Percentiles rank a stretch among this genome's conserved stretches.
Conservation (phyloP, 2,888 invertebrate species). For the Andrena bicolor region DNA sequence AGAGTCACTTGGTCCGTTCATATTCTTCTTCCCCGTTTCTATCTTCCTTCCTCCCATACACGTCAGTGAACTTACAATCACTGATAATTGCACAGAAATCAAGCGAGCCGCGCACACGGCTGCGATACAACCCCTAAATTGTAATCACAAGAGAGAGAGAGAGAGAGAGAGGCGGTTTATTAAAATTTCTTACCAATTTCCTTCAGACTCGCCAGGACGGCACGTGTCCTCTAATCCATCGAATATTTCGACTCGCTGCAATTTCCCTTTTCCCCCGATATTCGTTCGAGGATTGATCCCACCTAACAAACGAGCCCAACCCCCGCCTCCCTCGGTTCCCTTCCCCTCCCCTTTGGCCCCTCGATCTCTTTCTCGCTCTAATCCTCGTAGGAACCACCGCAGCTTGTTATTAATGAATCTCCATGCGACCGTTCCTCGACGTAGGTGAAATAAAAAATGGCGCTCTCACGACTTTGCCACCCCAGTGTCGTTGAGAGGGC, state of each 20-base stretch:
- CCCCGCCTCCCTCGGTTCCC: not conserved
- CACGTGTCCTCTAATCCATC: constrained; percentile 66
- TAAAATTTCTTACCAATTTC: constrained; percentile 64
- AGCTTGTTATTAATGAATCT: constrained; percentile 74
- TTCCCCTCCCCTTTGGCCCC: constrained; percentile 19
- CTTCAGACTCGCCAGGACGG: constrained; percentile 26
- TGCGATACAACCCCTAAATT: constrained; percentile 10
- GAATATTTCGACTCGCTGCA: constrained; percentile 56
- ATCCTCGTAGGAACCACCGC: constrained; percentile 70
- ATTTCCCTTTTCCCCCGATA: constrained; percentile 53
- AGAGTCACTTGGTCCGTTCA: too few relatives aligned
- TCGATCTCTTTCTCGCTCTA: constrained; percentile 56
- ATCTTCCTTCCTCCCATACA: not conserved
- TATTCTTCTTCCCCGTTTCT: too few relatives aligned
- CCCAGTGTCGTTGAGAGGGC: constrained; percentile 75
- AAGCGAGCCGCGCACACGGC: not conserved
- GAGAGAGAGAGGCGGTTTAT: constrained; percentile 25
- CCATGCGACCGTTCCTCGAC: constrained; percentile 65
- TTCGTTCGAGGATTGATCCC: constrained; percentile 61
- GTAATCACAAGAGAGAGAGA: constrained; percentile 1
- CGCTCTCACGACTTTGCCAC: constrained; percentile 75
- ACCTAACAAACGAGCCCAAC: constrained; percentile 60
- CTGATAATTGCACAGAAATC: not conserved
- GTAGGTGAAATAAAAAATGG: constrained; percentile 78
- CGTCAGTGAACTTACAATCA: too few relatives aligned